Conservation (phyloP, 2,113 vertebrate genomes). For the Orthochromis indermauri region DNA sequence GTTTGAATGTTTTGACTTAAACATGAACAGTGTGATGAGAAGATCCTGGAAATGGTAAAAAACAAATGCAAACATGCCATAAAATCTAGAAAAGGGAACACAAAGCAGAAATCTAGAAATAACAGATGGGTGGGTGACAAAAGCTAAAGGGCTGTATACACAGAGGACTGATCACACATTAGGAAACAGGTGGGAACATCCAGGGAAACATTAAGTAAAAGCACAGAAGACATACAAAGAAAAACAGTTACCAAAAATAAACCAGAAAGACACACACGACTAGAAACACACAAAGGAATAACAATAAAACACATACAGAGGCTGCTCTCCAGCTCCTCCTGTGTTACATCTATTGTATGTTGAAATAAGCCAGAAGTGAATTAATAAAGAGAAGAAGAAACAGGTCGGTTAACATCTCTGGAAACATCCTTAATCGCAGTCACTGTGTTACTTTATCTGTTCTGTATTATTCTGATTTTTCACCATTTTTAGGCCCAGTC, state of each 20-base stretch:
- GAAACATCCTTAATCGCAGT: background rate
- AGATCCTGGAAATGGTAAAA: background rate
- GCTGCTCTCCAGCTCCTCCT: background rate
- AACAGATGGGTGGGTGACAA: background rate
- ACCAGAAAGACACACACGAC: background rate
- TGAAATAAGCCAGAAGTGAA: background rate
- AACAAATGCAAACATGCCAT: accelerated
- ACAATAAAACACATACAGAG: accelerated
- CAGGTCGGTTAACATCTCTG: accelerated
- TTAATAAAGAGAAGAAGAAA: background rate
- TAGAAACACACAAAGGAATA: background rate
- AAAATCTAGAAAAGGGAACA: background rate
- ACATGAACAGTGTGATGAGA: background rate
- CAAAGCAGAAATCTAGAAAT: background rate
- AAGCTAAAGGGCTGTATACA: background rate
- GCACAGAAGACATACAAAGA: background rate
- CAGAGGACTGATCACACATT: background rate
- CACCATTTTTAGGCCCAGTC: background rate
- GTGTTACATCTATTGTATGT: background rate
- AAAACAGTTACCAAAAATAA: background rate
- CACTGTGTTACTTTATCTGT: background rate
- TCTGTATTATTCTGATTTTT: background rate
- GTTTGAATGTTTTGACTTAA: background rate
- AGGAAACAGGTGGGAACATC: background rate
- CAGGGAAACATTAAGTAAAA: background rate